These are phyloP conservation scores for Sminthurides aquaticus DNA, from an alignment of 2,888 invertebrate species.

Conservation along the genomic window DNA sequence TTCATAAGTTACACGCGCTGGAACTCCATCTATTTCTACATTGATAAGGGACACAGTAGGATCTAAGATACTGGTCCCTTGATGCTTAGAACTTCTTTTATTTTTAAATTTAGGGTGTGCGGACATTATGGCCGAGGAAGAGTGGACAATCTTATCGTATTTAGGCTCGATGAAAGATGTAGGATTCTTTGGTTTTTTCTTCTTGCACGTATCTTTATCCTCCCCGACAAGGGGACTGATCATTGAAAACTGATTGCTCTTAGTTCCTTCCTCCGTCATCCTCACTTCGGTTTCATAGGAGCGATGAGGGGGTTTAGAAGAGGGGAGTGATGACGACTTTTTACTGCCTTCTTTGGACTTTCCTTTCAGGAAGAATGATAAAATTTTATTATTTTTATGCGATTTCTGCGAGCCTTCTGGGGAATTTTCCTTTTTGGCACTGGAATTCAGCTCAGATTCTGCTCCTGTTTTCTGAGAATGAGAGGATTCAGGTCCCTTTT, in stretches of 20 bases:
- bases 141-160: slow-evolving; percentile 3
- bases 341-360: background rate
- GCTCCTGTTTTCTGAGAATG: background rate
- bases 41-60: slow-evolving; percentile 15
- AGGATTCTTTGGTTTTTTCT: slow-evolving; percentile 3
- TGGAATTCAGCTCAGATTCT: background rate
- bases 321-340: no score
- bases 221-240: slow-evolving; percentile 12
- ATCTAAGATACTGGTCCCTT: slow-evolving; percentile 14
- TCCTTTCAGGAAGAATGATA: slow-evolving; percentile 4
- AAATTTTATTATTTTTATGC: background rate
- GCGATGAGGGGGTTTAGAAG: background rate
- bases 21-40: slow-evolving; percentile 21
- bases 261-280: background rate
- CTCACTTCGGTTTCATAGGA: background rate
- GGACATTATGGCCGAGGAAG: background rate
- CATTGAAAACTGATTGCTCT: slow-evolving; percentile 4
- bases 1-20: slow-evolving; percentile 17
- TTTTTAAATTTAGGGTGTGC: slow-evolving; percentile 6
- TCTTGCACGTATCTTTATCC: slow-evolving; percentile 10
- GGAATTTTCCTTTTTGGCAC: background rate
- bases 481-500: background rate
- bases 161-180: background rate
- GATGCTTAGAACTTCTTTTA: background rate
- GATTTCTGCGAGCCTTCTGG: background rate